These are phyloP conservation scores for Thinocorus orbignyianus DNA, from an alignment of 2,113 vertebrate genomes.

Conservation along the genomic window DNA sequence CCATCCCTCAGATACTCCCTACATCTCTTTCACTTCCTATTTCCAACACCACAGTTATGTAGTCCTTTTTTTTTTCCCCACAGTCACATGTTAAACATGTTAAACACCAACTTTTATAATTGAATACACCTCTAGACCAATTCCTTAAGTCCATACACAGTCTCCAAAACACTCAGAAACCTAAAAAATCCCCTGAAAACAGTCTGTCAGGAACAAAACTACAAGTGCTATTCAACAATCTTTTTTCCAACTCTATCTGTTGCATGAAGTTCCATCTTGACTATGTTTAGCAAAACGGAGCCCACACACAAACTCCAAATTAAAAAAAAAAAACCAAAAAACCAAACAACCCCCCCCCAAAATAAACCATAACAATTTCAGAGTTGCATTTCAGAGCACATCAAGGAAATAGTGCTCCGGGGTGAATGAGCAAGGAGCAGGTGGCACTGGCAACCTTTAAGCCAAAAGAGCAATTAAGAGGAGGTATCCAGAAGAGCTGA, in stretches of 20 bases:
- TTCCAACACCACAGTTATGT: background rate
- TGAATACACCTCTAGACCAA: background rate
- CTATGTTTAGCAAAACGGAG: background rate
- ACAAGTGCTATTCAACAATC: background rate
- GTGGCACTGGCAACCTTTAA: background rate
- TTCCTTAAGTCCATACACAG: background rate
- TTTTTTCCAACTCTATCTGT: background rate
- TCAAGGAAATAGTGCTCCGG: background rate
- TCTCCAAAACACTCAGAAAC: background rate
- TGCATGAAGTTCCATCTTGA: background rate
- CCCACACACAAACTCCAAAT: background rate
- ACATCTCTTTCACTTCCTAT: accelerated
- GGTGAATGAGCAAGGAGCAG: background rate
- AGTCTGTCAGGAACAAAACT: background rate
- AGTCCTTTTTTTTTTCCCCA: background rate
- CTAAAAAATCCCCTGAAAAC: background rate
- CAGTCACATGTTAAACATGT: background rate
- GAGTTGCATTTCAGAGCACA: background rate
- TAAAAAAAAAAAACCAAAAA: background rate
- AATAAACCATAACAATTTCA: background rate
- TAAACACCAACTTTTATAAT: background rate
- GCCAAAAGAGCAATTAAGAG: background rate
- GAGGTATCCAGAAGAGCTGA: background rate
- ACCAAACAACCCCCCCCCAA: too few relatives aligned
- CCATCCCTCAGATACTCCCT: background rate